Evolutionary conservation across 2,888 invertebrate genomes (phyloP), one percentile per base, ranked within the genome.

Genomic region (Nomada hirtipes): DNA sequence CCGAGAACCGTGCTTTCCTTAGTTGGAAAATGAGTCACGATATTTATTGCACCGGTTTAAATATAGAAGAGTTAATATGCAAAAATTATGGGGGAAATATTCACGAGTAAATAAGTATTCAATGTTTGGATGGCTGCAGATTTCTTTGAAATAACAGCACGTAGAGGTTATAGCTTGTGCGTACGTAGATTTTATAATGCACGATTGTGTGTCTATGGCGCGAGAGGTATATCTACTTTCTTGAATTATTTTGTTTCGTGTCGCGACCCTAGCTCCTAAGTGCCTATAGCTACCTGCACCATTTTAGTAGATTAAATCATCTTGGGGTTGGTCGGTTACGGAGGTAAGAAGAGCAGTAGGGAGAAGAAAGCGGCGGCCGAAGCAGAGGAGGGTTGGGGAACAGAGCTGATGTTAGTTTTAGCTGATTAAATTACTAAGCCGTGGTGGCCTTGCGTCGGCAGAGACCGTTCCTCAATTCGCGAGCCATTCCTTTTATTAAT

Each of bases 371-470:
- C 84, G 88, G 84, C 79, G 83, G 79, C 77, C 83, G 79, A 77
- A 82, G 79, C 68, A 53, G 76, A 82, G 74, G 82, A 86, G 88
- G 88, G 85, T 84, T 80, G 88, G 87, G 86, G 88, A 89, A 88
- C 86, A 87, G 88, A 89, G 90, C 84, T 85, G 92, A 92, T 92
- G 94, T 93, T 93, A 93, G 93, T 93, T 93, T 93, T 93, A 93
- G 93, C 93, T 93, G 93, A 93, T 93, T 93, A 93, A 93, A 93
- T 93, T 93, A 93, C 93, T 93, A 93, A 92, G 92, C 93, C 92
- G 90, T 89, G 87, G 89, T 89, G 91, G 91, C 89, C 91, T 91
- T 93, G 92, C 92, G 88, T 85, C 82, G 90, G 90, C 93, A 91
- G 89, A 91, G 90, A 89, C 90, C 91, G 89, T 88, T 89, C 89